Conservation (phyloP, 2,888 invertebrate species). For the Falcaria lacertinaria region DNA sequence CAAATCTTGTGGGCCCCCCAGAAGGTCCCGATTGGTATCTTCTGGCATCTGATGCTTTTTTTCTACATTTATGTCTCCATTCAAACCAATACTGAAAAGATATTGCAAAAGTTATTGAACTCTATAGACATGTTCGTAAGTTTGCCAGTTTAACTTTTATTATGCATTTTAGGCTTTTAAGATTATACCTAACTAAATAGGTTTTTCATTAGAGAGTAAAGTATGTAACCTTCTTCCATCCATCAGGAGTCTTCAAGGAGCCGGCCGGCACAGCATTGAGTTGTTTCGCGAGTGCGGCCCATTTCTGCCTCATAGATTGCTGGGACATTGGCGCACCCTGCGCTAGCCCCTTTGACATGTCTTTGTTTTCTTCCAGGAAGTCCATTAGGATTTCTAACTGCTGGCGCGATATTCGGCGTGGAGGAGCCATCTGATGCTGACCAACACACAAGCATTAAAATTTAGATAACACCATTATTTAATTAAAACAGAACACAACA, state of each 20-base stretch:
- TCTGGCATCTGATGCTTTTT: slow-evolving; percentile 54
- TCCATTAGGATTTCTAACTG: slow-evolving; percentile 61
- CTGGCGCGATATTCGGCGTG: slow-evolving; percentile 51
- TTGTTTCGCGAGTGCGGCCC: slow-evolving; percentile 55
- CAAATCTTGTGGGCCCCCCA: slow-evolving; percentile 41
- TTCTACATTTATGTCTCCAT: slow-evolving; percentile 66
- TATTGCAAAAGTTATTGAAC: not conserved
- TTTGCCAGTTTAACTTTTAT: no score
- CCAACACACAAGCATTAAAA: not conserved
- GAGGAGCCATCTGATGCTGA: slow-evolving; percentile 59
- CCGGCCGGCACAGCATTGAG: slow-evolving; percentile 56
- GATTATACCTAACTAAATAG: no score
- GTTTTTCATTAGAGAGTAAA: no score
- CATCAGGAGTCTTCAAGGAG: slow-evolving; percentile 53
- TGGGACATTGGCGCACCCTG: slow-evolving; percentile 47
- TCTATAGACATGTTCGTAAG: slow-evolving; percentile 1
- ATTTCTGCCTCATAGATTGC: slow-evolving; percentile 51
- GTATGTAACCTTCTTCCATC: slow-evolving; percentile 73
- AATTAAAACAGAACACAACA: no score
- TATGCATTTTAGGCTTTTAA: no score
- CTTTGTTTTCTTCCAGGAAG: slow-evolving; percentile 57
- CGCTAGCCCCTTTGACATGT: slow-evolving; percentile 51
- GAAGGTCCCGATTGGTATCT: slow-evolving; percentile 39
- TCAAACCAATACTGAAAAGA: slow-evolving; percentile 71
- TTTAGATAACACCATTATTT: no score